These are phyloP conservation scores for Trissoscelio sp. DNA, from an alignment of 2,888 invertebrate species.

Conservation along the genomic window DNA sequence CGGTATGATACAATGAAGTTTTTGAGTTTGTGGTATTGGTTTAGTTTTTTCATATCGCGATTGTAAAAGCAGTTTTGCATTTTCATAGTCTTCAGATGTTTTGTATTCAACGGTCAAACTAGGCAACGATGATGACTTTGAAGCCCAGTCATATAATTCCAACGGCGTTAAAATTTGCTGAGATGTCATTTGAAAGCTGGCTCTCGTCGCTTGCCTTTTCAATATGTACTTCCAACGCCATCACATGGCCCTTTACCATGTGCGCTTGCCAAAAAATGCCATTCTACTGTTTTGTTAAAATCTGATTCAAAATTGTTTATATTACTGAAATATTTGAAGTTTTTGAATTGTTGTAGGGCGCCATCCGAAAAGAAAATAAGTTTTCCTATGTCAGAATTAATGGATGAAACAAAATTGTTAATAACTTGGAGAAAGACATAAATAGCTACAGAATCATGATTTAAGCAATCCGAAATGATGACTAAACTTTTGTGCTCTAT, in stretches of 20 bases:
- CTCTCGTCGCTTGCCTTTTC: slow-evolving; percentile 39
- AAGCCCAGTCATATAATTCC: slow-evolving; percentile 46
- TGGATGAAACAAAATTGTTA: slow-evolving; percentile 17
- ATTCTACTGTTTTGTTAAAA: slow-evolving; percentile 18
- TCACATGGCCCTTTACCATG: slow-evolving; percentile 47
- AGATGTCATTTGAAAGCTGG: slow-evolving; percentile 36
- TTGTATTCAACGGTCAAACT: slow-evolving; percentile 6
- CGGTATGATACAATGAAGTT: slow-evolving; percentile 8
- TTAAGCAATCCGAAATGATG: slow-evolving; percentile 68
- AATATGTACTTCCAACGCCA: slow-evolving; percentile 38
- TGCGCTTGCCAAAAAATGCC: slow-evolving; percentile 37
- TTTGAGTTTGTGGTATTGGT: too few species aligned
- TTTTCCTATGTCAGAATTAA: slow-evolving; percentile 11
- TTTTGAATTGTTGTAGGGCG: slow-evolving; percentile 44
- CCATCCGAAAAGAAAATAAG: slow-evolving; percentile 34
- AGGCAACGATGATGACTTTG: background rate
- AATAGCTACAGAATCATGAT: slow-evolving; percentile 67
- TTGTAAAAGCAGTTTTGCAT: slow-evolving; percentile 9
- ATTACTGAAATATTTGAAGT: slow-evolving; percentile 20
- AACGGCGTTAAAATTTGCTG: slow-evolving; percentile 32
- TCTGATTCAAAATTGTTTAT: slow-evolving; percentile 14
- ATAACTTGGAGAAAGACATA: slow-evolving; percentile 35
- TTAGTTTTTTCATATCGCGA: slow-evolving; percentile 2
- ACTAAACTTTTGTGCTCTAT: slow-evolving; percentile 50
- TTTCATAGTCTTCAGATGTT: slow-evolving; percentile 10